Evolutionary conservation across 2,888 invertebrate species (phyloP).

Genomic region (Panzeria rudis): DNA sequence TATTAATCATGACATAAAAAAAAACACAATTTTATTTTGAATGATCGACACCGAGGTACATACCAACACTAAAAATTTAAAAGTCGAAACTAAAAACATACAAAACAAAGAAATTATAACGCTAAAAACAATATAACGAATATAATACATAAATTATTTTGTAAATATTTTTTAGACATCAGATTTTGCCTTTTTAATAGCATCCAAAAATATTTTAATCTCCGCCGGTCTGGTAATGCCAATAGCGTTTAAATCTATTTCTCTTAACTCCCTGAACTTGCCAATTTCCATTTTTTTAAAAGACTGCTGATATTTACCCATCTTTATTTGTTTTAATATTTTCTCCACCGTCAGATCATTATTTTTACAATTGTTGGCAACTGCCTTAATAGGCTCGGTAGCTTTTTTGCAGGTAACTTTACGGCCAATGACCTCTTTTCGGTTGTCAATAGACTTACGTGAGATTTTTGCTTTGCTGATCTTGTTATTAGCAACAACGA

Average conservation of each 20-base stretch:
- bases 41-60: conserved; percentile 25
- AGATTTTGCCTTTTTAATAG: conserved; percentile 36
- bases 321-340: conserved; percentile 57
- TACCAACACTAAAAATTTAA: not conserved
- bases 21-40: conserved; percentile 37
- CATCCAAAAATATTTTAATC: conserved; percentile 40
- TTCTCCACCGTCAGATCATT: conserved; percentile 13
- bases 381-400: conserved; percentile 12
- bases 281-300: conserved; percentile 53
- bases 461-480: not conserved
- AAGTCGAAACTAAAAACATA: conserved; percentile 11
- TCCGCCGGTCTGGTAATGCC: conserved; percentile 58
- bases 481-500: not conserved
- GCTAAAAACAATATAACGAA: conserved; percentile 8
- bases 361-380: conserved; percentile 19
- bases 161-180: conserved; percentile 4
- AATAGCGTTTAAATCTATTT: conserved; percentile 64
- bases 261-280: conserved; percentile 53
- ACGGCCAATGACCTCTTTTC: conserved; percentile 16
- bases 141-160: not conserved
- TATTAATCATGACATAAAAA: conserved; percentile 51
- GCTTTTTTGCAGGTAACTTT: conserved; percentile 31
- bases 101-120: not conserved
- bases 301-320: conserved; percentile 51
- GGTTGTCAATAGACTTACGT: not conserved